Conservation (phyloP, 2,797 vertebrate species). For the Nasua narica region DNA sequence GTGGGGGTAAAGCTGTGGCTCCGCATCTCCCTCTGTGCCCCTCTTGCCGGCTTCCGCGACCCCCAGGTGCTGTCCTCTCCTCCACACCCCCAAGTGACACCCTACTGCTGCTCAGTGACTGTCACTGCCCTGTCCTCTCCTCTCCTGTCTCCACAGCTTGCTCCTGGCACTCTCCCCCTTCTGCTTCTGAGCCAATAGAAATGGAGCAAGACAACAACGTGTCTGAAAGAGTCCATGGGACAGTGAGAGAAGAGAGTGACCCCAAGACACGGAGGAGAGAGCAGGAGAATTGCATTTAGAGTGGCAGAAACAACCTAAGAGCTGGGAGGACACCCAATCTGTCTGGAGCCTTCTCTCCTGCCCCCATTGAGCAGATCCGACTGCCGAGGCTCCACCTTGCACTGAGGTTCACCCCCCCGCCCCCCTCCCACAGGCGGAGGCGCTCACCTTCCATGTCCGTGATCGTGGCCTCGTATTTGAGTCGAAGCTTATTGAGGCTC, state of each 20-base stretch:
- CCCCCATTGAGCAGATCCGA: neutral
- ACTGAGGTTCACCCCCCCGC: rapidly evolving
- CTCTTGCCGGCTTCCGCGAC: neutral
- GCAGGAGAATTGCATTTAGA: neutral
- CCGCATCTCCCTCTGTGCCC: neutral
- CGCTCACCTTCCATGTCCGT: conserved; percentile 91
- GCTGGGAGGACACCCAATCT: neutral
- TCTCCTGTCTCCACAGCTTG: neutral
- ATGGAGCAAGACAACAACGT: neutral
- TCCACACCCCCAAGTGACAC: conserved; percentile 75
- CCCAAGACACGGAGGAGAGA: neutral
- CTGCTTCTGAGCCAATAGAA: neutral
- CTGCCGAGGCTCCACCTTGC: rapidly evolving
- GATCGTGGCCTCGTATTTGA: conserved; percentile 92
- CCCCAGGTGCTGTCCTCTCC: conserved; percentile 51
- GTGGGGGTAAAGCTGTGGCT: neutral
- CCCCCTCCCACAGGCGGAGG: conserved; percentile 52
- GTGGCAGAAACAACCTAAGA: neutral
- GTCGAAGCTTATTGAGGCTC: conserved; percentile 91
- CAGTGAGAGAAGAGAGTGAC: no score
- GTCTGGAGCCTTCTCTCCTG: neutral
- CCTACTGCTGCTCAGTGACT: neutral
- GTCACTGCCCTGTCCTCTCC: neutral
- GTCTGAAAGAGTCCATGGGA: neutral
- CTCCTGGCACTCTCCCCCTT: neutral